phyloP scores from a whole-genome alignment of 2,888 invertebrate genomes.

The Parnassius smintheus region DNA sequence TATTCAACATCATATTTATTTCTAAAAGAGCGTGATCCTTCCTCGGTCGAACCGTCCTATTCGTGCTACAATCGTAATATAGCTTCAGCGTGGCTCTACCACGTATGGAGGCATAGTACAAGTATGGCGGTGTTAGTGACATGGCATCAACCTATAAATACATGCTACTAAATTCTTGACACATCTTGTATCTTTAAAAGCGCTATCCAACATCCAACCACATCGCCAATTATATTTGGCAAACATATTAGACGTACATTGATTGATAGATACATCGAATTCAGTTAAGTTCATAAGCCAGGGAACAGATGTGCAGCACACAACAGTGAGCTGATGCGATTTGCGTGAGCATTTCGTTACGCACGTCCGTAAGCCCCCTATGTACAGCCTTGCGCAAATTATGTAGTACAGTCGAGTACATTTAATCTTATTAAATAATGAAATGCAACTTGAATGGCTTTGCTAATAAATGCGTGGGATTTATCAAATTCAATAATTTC shows the following conservation, averaged over 20 bases:
- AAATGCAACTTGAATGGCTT: slow-evolving; percentile 14
- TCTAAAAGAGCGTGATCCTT: no score
- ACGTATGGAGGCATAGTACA: no score
- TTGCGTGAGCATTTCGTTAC: slow-evolving; percentile 65
- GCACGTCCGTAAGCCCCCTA: slow-evolving; percentile 58
- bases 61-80: no score
- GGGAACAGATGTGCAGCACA: slow-evolving; percentile 61
- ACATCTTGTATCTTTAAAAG: no score
- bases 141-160: no score
- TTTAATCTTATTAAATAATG: slow-evolving; percentile 24
- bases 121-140: no score
- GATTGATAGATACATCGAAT: slow-evolving; percentile 16
- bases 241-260: not conserved
- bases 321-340: slow-evolving; percentile 61
- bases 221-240: not conserved
- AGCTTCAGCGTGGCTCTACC: no score
- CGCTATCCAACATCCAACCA: no score
- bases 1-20: no score
- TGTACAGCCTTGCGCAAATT: slow-evolving; percentile 35
- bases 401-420: slow-evolving; percentile 25
- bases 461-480: not conserved
- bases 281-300: slow-evolving; percentile 54
- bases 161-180: no score
- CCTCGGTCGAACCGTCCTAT: no score
- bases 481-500: no score